Base-by-base conservation (phyloP, 2,888 invertebrate species). In the Kryphioiulus occultus region DNA sequence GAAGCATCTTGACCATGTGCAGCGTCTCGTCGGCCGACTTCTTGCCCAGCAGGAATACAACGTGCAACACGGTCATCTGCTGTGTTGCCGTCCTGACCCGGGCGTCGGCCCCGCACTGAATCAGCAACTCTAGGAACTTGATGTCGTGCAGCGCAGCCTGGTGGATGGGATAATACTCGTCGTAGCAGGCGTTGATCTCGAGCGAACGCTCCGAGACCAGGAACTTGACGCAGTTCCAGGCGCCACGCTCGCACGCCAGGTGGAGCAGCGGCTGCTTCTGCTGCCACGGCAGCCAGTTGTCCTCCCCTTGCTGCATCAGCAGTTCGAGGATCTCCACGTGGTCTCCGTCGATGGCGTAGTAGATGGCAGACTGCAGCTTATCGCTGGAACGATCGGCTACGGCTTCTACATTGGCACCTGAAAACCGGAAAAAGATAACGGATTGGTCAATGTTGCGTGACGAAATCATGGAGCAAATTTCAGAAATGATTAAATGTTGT, bases 121-220 rank as follows among this genome's bases (percentile, higher is more conserved):
- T 91, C 32, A 93, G 90, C 19, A 92, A 90, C 86, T 91, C 91
- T 1, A 95, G 92, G 91, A 95, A 95, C 90, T 94, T 94, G 85
- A 94, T 93, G 89, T 95, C 95, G 91, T 95, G 95, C 39, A 95
- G 93, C 26, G 95, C 95, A 19, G 95, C 93, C 91, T 95, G 95
- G 91, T 95, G 95, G 88, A 96, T 94, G n/a, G 96, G 95, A 91
- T 95, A 95, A 91, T 95, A 95, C 92, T 95, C 95, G 90, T 95
- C 95, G 91, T 94, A 95, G 88, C 95, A 94, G 89, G 94, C 93
- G 91, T 95, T 95, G 85, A 95, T 95, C 92, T 95, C 95, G 90
- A 89, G 88, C 19, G 89, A 89, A 39, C 95, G 91, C 89, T 94
- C 94, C 2, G 94, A 93, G 12, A 95, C 94, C 88, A 95, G 91